Conservation (phyloP, 2,797 vertebrate species). For the Cuniculus paca region DNA sequence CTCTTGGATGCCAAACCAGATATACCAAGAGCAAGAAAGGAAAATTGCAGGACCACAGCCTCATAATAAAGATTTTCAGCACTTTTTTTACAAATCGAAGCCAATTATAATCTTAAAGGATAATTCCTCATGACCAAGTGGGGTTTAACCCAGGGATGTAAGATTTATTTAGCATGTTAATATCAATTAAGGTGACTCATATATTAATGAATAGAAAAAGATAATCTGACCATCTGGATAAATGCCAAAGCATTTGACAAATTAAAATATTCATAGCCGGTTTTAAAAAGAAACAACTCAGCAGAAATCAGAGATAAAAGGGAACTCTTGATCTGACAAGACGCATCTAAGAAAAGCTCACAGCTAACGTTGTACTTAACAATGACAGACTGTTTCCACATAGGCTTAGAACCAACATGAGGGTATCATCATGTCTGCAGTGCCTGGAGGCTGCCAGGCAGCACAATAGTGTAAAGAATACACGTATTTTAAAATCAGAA, state of each 20-base stretch:
- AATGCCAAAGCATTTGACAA: not conserved
- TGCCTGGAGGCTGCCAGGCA: not conserved
- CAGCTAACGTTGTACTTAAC: not conserved
- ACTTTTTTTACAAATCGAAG: not conserved
- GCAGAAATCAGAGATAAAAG: not conserved
- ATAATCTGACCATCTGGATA: not conserved
- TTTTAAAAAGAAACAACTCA: not conserved
- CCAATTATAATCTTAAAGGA: not conserved
- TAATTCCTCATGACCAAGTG: not conserved
- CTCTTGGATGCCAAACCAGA: not conserved
- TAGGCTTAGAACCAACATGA: not conserved
- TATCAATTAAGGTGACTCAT: not conserved
- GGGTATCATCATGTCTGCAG: not conserved
- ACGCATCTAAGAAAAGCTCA: not conserved
- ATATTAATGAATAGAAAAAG: not conserved
- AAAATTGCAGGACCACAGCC: not conserved
- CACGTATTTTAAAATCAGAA: not conserved
- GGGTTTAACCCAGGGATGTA: not conserved
- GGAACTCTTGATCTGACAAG: not conserved
- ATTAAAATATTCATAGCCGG: not conserved
- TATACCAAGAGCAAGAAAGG: not conserved
- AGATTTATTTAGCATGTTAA: conserved; percentile 6
- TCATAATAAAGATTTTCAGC: not conserved
- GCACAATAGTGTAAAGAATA: not conserved
- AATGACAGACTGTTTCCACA: not conserved